A percentile compares a stretch with the other conserved stretches of the same genome.
phyloP scores from a whole-genome alignment of 2,888 invertebrate genomes.

The Cephus runcator region DNA sequence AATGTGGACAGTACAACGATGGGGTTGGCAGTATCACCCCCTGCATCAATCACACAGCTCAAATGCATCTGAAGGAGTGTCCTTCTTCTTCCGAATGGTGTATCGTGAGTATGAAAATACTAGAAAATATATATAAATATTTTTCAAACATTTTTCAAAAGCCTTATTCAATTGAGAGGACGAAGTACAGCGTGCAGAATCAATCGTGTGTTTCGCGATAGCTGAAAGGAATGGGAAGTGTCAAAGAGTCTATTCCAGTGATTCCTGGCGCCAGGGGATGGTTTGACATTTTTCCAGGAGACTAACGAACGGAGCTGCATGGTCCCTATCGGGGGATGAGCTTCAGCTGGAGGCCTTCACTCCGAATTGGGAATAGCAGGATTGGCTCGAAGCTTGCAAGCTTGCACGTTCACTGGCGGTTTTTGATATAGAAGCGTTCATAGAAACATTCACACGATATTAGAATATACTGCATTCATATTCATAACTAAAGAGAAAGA shows the following conservation, averaged over 20 bases:
- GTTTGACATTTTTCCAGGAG: constrained; percentile 51
- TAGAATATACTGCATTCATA: no score
- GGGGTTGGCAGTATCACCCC: constrained; percentile 88
- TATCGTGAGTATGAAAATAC: constrained; percentile 74
- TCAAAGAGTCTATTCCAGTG: not conserved
- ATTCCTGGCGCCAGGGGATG: constrained; percentile 40
- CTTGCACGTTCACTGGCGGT: not conserved
- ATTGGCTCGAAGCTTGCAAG: not conserved
- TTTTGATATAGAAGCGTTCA: no score
- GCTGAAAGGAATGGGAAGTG: not conserved
- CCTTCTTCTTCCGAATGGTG: constrained; percentile 74
- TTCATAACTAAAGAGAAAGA: no score
- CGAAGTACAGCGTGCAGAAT: no score
- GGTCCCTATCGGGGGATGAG: constrained; percentile 12
- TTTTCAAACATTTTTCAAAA: no score
- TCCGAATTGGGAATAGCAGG: not conserved
- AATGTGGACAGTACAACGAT: constrained; percentile 87
- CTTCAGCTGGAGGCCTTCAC: no score
- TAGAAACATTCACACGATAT: no score
- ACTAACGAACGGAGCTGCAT: constrained; percentile 40
- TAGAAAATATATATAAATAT: not conserved
- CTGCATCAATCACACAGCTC: constrained; percentile 78
- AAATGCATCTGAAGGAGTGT: constrained; percentile 78
- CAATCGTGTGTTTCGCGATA: not conserved
- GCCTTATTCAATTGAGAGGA: no score